Base-by-base conservation (phyloP, 1,140 invertebrate species). In the Caerostris darwini region DNA sequence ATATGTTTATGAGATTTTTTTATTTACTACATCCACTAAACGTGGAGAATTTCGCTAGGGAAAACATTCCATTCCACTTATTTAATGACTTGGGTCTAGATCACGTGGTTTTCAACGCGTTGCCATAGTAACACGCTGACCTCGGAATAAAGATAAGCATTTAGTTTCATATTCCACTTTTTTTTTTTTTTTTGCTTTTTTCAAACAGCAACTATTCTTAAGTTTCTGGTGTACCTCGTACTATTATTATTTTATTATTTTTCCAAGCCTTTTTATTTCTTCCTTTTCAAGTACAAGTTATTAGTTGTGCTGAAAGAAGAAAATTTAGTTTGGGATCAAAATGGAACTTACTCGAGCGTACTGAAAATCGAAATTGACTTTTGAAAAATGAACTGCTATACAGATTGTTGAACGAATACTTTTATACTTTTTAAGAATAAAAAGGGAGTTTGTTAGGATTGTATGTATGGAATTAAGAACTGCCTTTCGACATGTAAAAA, bases 121-220 rank as follows among this genome's bases (percentile, higher is more conserved):
- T n/a, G 12, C 81, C 81, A 92, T 92, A 77, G 82, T 34, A 85
- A 92, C 90, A 57, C 82, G 57, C 54, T 92, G 77, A 92, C 90
- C 90, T 64, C 90, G 90, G 53, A 92, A 92, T 64, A 77, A 85
- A 92, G 90, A 92, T 92, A 92, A 92, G 71, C 77, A 57, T 85
- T 81, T 81, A 81, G 71, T 92, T 92, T 86, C 90, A 92, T 92
- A 92, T 85, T 69, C 59, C 71, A 71, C 7, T 90, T 90, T 56
- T 56, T n/a, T 77, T 90, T 90, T 85, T 92, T 34, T 34, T 34
- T 34, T 34, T 34, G 34, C 34, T 34, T 92, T 85, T 57, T 92
- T 85, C 6, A 83, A 85, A 92, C 34, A 50, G 53, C 53, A 85
- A 61, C 58, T 61, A 81, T 59, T 90, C 54, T 67, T 90, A 90